Evolutionary conservation across 2,888 invertebrate species (phyloP).

Genomic region (Dusona sp.): DNA sequence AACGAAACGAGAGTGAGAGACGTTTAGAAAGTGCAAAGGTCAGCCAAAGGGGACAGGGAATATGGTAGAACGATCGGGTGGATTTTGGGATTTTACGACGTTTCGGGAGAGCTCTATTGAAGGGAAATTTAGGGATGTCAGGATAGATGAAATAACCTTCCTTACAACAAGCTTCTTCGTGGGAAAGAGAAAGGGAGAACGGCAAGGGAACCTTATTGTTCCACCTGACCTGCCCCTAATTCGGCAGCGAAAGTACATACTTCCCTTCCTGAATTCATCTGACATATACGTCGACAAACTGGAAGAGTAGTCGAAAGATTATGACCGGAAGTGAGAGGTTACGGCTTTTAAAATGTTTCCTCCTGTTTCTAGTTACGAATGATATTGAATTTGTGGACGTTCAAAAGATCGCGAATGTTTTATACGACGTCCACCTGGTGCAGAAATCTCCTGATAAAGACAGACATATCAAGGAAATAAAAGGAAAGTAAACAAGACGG

Average conservation of each 20-base stretch:
- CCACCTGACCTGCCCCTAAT: slow-evolving; percentile 52
- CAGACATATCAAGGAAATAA: slow-evolving; percentile 9
- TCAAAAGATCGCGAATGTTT: not conserved
- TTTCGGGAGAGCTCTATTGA: slow-evolving; percentile 75
- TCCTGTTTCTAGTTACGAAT: slow-evolving; percentile 58
- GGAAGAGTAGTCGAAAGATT: slow-evolving; percentile 37
- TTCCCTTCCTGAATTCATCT: slow-evolving; percentile 32
- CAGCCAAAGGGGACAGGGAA: not conserved
- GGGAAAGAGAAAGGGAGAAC: not conserved
- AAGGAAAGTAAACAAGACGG: not conserved
- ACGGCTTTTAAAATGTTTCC: slow-evolving; percentile 69
- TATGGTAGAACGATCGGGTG: slow-evolving; percentile 21
- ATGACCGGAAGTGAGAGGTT: slow-evolving; percentile 58
- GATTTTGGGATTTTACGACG: slow-evolving; percentile 76
- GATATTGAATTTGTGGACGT: slow-evolving; percentile 68
- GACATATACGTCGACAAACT: slow-evolving; percentile 33
- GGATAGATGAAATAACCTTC: slow-evolving; percentile 21
- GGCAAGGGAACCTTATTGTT: slow-evolving; percentile 37
- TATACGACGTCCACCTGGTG: slow-evolving; percentile 10
- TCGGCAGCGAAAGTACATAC: slow-evolving; percentile 34
- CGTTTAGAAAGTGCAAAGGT: not conserved
- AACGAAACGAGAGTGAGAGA: not conserved
- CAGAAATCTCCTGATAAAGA: not conserved
- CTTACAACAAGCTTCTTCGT: not conserved
- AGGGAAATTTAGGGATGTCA: slow-evolving; percentile 59